Percentiles rank a stretch among this genome's conserved stretches.
phyloP scores from a whole-genome alignment of 2,797 vertebrate species.

The Acestrorhynchus altus region DNA sequence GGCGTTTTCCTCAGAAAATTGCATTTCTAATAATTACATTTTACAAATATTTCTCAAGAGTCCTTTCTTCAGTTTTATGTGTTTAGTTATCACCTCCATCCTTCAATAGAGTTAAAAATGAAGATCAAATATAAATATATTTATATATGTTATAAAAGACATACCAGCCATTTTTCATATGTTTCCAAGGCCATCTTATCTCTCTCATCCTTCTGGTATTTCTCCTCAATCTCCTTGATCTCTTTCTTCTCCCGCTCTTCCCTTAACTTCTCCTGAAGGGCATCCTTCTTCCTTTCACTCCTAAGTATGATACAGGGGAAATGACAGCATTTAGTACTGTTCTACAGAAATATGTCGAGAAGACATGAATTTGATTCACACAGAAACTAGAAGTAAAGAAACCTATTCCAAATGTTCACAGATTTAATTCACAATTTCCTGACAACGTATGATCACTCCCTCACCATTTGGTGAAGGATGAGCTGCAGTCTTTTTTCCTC shows the following conservation, averaged over 20 bases:
- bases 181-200: conserved; percentile 84
- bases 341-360: too few relatives aligned
- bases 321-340: neutral
- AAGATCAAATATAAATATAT: too few relatives aligned
- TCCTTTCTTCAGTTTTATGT: too few relatives aligned
- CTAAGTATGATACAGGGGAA: conserved; percentile 66
- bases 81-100: too few relatives aligned
- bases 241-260: conserved; percentile 73
- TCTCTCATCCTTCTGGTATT: conserved; percentile 82
- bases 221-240: conserved; percentile 78
- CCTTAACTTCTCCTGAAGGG: conserved; percentile 78
- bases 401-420: too few relatives aligned
- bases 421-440: too few relatives aligned
- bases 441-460: conserved; percentile 35
- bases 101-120: too few relatives aligned
- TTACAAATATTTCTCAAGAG: too few relatives aligned
- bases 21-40: too few relatives aligned
- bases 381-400: too few relatives aligned
- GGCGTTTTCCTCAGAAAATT: too few relatives aligned
- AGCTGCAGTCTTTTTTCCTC: conserved; percentile 79
- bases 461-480: conserved; percentile 88
- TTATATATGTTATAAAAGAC: conserved; percentile 50
- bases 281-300: conserved; percentile 84
- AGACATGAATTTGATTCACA: neutral
- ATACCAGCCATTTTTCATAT: conserved; percentile 93